phyloP scores from a whole-genome alignment of 2,888 invertebrate species.

The Helobdella robusta region DNA sequence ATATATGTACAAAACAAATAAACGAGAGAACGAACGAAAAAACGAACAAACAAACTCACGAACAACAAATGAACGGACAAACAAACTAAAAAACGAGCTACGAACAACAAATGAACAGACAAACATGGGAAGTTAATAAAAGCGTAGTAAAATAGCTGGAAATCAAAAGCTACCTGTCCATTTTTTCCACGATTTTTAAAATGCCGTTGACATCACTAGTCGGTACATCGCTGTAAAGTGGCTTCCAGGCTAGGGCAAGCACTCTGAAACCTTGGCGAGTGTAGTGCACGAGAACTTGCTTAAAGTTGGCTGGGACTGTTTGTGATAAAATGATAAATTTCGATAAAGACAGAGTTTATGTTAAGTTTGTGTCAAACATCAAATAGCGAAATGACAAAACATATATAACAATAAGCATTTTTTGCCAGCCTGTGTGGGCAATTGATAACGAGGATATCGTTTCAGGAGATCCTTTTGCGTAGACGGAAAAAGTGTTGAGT shows the following conservation, averaged over 20 bases:
- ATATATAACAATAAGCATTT: neutral
- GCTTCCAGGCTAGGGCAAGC: conserved; percentile 70
- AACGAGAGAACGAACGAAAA: no score
- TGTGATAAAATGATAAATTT: neutral
- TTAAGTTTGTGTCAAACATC: no score
- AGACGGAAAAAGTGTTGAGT: conserved; percentile 52
- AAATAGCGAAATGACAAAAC: conserved; percentile 20
- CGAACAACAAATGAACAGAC: no score
- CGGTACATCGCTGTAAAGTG: conserved; percentile 50
- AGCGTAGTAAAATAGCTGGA: neutral
- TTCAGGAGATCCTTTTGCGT: conserved; percentile 81
- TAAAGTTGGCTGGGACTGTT: conserved; percentile 69
- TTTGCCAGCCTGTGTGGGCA: conserved; percentile 55
- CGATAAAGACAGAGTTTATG: neutral
- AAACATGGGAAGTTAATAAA: neutral
- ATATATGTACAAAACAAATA: no score
- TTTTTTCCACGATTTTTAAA: neutral
- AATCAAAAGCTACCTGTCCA: neutral
- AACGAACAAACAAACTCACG: no score
- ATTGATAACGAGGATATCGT: conserved; percentile 70
- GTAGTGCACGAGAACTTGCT: conserved; percentile 66
- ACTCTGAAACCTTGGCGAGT: conserved; percentile 74
- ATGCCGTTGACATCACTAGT: neutral
- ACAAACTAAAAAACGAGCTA: no score
- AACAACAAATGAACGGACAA: no score